Percentiles rank a stretch among this genome's conserved stretches.
Evolutionary conservation across 2,797 vertebrate species (phyloP).

Genomic region (Caiman crocodilus): DNA sequence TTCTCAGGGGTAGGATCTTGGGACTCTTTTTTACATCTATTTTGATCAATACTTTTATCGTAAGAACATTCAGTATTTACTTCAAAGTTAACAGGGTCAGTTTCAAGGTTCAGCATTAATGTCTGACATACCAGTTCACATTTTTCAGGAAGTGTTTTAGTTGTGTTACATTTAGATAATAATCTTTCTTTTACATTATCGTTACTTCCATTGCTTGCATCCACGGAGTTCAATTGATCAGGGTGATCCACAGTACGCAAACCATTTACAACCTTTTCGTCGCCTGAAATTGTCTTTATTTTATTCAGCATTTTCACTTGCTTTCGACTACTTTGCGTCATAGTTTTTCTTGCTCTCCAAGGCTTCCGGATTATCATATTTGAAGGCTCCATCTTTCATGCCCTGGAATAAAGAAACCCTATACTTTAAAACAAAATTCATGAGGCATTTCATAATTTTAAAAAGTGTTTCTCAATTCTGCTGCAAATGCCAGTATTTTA

Average conservation of each 20-base stretch:
- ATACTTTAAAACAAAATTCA: constrained; percentile 32
- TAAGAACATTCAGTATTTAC: constrained; percentile 1
- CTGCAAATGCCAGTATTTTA: not conserved
- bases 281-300: constrained; percentile 10
- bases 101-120: constrained; percentile 13
- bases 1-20: not conserved
- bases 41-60: not conserved
- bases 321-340: constrained; percentile 64
- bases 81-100: constrained; percentile 11
- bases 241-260: constrained; percentile 23
- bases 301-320: constrained; percentile 53
- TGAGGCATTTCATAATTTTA: not conserved
- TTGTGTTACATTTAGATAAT: constrained; percentile 6
- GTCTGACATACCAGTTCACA: not conserved
- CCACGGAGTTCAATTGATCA: not conserved
- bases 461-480: not conserved
- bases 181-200: constrained; percentile 9
- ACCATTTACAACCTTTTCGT: not conserved
- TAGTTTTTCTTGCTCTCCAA: constrained; percentile 65
- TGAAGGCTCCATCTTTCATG: constrained; percentile 55
- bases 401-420: constrained; percentile 49
- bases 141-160: not conserved
- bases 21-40: not conserved
- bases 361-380: constrained; percentile 39
- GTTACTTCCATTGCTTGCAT: not conserved